Evolutionary conservation across 2,888 invertebrate species (phyloP), one percentile per base, ranked within the genome.

Genomic region (Tenthredo distinguenda): DNA sequence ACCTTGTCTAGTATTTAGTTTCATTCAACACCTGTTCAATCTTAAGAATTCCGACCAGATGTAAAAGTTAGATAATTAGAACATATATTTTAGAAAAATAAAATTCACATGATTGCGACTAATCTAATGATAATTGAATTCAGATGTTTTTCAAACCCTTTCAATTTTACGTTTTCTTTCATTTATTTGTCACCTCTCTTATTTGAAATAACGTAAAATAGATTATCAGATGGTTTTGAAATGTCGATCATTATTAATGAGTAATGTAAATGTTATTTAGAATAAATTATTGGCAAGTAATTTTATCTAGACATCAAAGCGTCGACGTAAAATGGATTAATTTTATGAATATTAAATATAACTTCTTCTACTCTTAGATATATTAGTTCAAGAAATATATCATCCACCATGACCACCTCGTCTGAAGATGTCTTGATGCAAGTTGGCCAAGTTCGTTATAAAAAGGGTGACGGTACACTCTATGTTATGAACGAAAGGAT

Each of bases 401-500:
- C 85, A 92, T 89, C 90, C 92, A 93, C 91, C 91, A 97, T 97
- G 97, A 97, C 97, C 89, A 97, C 98, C 85, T 97, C 97, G 87
- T 98, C 98, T 85, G 99, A 99, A 94, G 99, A 99, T 94, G 99
- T 99, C 85, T 95, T 99, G 89, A 95, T 99, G 89, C 98, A 99
- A 95, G 97, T 99, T 90, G 96, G 97, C 88, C 96, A 98, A 94
- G 99, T 99, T 87, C 96, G 98, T 87, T 98, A 97, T 93, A 99
- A 99, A 94, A 99, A 99, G 94, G 98, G 98, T 85, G 99, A 99
- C 94, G 99, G 99, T 15, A 97, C 97, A 0, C 94, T 99, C 85
- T 98, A 99, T 93, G 96, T 99, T 88, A 99, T 99, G 99, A 98
- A 98, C 90, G 97, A 98, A 94, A 95, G 99, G 90, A 95, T 99